phyloP scores from a whole-genome alignment of 2,888 invertebrate genomes.

The Sicus ferrugineus region DNA sequence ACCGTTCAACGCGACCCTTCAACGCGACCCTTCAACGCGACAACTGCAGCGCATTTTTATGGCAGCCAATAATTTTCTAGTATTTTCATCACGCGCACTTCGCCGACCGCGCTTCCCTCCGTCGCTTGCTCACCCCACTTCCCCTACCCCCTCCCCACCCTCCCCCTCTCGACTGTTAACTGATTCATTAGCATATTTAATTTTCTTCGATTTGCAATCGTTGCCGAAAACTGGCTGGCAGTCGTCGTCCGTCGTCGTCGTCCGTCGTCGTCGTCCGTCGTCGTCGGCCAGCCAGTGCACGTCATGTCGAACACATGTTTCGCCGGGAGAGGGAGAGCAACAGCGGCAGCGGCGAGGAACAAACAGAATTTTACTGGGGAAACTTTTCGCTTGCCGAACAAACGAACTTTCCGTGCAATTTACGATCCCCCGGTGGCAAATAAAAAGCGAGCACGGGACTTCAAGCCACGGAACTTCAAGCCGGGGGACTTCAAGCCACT shows the following conservation, averaged over 20 bases:
- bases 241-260: too few relatives aligned
- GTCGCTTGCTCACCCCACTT: neutral
- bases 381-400: constrained; percentile 11
- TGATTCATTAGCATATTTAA: constrained; percentile 21
- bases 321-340: neutral
- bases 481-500: neutral
- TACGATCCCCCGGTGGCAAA: constrained; percentile 12
- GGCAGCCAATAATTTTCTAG: too few relatives aligned
- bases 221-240: neutral
- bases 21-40: too few relatives aligned
- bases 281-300: neutral
- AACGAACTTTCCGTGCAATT: constrained; percentile 30
- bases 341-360: neutral
- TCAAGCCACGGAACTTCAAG: neutral
- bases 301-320: constrained; percentile 25
- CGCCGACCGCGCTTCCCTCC: neutral
- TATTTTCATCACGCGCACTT: too few relatives aligned
- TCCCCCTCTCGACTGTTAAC: neutral
- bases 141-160: neutral
- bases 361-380: constrained; percentile 8
- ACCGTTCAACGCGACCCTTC: too few relatives aligned
- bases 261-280: too few relatives aligned
- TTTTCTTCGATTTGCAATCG: constrained; percentile 21
- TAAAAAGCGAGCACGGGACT: neutral
- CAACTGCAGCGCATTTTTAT: too few relatives aligned